phyloP scores from a whole-genome alignment of 2,888 invertebrate genomes.

The Galeruca laticollis region DNA sequence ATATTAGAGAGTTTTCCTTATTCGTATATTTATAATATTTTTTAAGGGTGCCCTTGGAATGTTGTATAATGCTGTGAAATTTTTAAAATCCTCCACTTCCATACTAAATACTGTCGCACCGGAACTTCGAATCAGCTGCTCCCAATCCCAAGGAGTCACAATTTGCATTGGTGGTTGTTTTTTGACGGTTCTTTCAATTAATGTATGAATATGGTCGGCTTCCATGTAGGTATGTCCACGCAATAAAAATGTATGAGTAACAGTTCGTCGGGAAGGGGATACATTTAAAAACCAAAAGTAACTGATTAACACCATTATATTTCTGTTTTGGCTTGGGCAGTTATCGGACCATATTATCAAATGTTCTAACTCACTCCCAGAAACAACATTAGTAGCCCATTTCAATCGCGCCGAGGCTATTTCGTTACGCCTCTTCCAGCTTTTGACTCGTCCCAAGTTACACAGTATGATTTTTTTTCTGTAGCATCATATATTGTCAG shows the following conservation, averaged over 20 bases:
- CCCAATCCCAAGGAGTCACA: too few relatives aligned
- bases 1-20: conserved; percentile 21
- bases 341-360: conserved; percentile 31
- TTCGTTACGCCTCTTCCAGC: conserved; percentile 43
- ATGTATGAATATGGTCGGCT: neutral
- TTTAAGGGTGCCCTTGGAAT: neutral
- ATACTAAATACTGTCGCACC: conserved; percentile 18
- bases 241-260: conserved; percentile 29
- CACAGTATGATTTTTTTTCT: conserved; percentile 30
- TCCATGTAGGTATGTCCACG: conserved; percentile 31
- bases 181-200: conserved; percentile 39
- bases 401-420: conserved; percentile 43
- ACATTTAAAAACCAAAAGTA: neutral
- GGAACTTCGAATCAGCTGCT: too few relatives aligned
- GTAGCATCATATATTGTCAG: conserved; percentile 40
- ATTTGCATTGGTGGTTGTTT: too few relatives aligned
- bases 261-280: neutral
- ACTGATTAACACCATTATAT: conserved; percentile 23
- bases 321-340: conserved; percentile 32
- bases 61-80: neutral
- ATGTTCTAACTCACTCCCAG: conserved; percentile 4
- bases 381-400: conserved; percentile 32
- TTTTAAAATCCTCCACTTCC: conserved; percentile 9
- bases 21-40: neutral
- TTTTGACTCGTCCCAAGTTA: conserved; percentile 43